These are phyloP conservation scores for Caradrina clavipalpis DNA, from an alignment of 2,888 invertebrate species.

Conservation along the genomic window DNA sequence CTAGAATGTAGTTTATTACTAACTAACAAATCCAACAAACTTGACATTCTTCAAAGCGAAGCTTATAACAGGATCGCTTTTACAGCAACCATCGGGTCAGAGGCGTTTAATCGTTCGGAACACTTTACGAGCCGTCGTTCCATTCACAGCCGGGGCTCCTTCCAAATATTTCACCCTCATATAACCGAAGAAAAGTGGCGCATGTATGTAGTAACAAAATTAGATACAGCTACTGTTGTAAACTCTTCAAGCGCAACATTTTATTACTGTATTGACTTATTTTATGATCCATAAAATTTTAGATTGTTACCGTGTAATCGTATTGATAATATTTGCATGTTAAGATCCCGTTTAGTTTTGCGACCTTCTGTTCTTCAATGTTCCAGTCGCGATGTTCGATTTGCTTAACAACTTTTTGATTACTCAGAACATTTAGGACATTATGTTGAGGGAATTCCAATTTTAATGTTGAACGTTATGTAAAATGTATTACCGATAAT, in stretches of 20 bases:
- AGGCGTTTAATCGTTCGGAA: constrained; percentile 82
- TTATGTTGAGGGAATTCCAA: constrained; percentile 44
- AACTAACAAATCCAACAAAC: constrained; percentile 40
- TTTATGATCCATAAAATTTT: constrained; percentile 77
- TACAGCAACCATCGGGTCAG: constrained; percentile 72
- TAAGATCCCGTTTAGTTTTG: constrained; percentile 60
- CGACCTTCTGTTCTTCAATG: constrained; percentile 43
- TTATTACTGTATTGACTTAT: constrained; percentile 66
- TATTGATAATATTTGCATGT: constrained; percentile 71
- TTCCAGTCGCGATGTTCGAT: constrained; percentile 53
- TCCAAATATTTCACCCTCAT: constrained; percentile 61
- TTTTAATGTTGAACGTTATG: constrained; percentile 50
- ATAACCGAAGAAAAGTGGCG: constrained; percentile 59
- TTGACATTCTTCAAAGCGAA: constrained; percentile 61
- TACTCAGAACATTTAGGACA: constrained; percentile 50
- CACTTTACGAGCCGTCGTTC: constrained; percentile 77
- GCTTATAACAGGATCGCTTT: constrained; percentile 70
- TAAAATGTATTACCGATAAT: constrained; percentile 55
- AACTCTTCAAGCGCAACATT: constrained; percentile 49
- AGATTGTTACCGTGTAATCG: constrained; percentile 66
- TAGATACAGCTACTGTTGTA: constrained; percentile 67
- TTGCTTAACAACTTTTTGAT: constrained; percentile 63
- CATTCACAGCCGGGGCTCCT: constrained; percentile 67
- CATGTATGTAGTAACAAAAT: constrained; percentile 67
- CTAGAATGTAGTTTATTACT: constrained; percentile 10